Evolutionary conservation across 2,113 vertebrate genomes (phyloP), one percentile per base, ranked within the genome.

Genomic region (Gallinago paraguaiae): DNA sequence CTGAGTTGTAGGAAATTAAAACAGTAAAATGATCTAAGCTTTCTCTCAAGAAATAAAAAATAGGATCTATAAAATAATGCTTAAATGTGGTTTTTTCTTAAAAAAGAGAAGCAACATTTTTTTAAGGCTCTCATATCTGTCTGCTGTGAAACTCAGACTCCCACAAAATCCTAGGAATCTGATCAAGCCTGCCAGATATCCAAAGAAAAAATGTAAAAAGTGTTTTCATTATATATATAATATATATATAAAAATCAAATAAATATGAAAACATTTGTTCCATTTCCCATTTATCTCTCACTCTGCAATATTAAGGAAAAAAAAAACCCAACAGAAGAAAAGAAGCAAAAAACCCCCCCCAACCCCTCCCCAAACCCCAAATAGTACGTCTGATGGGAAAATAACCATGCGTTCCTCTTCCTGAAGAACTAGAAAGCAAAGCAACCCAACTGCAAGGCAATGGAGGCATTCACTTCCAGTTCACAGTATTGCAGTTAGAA

Each of bases 401-500:
- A 92, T 74, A 93, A 92, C 78, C 63, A 72, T 87, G 56, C 0
- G 7, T 86, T 95, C 83, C 86, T 92, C 95, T 93, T 97, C 88
- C 82, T 91, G 91, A 95, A 92, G 92, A 96, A 92, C 95, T 94
- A 98, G 95, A 98, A 97, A 97, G 82, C 93, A 98, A 97, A 98
- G 97, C 97, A 97, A 98, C 97, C 96, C 97, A 97, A 95, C 97
- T 97, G 98, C 97, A 98, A 98, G 98, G 98, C 98, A 98, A 98
- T 97, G 98, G 96, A 98, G 98, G 97, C 93, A 96, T 97, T 97
- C 94, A 97, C 97, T 98, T 97, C 98, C 98, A 98, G 98, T 96
- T 98, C 98, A 98, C 98, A 98, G 98, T 98, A 98, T 97, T 98
- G 98, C 98, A 98, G 98, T 98, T 98, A 98, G 99, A 98, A 99